Evolutionary conservation across 2,113 vertebrate genomes (phyloP), one percentile per base, ranked within the genome.

Genomic region (Psilopsiagon aurifrons): DNA sequence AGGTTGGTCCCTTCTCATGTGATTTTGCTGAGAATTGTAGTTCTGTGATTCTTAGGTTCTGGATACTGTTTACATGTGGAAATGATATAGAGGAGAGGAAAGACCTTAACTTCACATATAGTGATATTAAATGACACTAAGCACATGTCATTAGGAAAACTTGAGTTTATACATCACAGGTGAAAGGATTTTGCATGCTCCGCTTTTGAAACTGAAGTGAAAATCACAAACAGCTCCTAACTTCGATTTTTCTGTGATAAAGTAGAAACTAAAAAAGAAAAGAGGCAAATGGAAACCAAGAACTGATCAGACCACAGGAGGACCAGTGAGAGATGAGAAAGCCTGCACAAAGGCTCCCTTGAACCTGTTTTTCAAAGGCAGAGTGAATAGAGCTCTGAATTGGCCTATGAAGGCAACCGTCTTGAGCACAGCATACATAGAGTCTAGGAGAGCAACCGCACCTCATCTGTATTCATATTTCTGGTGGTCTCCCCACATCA

Each of bases 401-500:
- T 57, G 9, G 17, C 23, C 19, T 76, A 49, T 57, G 54, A 66
- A 22, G 15, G 11, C 9, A 82, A 5, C 18, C 8, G 5, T 11
- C 18, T n/a, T 8, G 10, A 63, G 19, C 18, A 31, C 3, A 71
- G 28, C 39, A 7, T 10, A 1, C 41, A 46, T 25, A 20, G 11
- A 9, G 5, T 20, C 14, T 44, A 39, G 25, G 17, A 86, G 13
- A 47, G 20, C 27, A 90, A 9, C 11, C 7, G 47, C 13, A 27
- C 27, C 39, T 43, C 11, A 13, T 43, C 35, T 28, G 11, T 14
- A 9, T 10, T 4, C 19, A 23, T 3, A 6, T 64, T 73, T 63
- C 39, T 19, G 35, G 12, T 3, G 11, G 7, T 49, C 24, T 55
- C 47, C 18, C 8, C 20, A 11, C 0, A 0, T 28, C 10, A 29